phyloP scores from a whole-genome alignment of 1,140 invertebrate species.

The Chelonus insularis region DNA sequence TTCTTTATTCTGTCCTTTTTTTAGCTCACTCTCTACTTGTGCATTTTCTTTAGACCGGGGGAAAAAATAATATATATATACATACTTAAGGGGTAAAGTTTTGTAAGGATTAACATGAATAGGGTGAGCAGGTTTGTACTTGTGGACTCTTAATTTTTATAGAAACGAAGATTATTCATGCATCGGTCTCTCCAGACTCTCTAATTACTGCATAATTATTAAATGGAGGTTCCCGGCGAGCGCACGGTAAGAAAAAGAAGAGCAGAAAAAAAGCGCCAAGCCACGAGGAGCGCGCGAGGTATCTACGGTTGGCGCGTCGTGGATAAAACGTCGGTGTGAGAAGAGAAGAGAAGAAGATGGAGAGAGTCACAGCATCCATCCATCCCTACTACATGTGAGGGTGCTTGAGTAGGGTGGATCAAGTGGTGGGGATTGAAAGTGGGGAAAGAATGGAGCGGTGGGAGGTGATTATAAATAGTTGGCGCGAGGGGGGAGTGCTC shows the following conservation, averaged over 20 bases:
- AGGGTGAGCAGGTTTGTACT: constrained; percentile 2
- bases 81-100: not conserved
- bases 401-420: not conserved
- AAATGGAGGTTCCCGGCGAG: constrained; percentile 21
- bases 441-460: constrained; percentile 50
- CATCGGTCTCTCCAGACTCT: constrained; percentile 30
- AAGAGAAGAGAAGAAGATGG: constrained; percentile 12
- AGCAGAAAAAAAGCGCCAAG: constrained; percentile 15
- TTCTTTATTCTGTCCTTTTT: no score
- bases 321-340: constrained; percentile 9
- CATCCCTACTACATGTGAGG: constrained; percentile 29
- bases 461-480: constrained; percentile 55
- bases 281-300: constrained; percentile 13
- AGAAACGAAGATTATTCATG: constrained; percentile 28
- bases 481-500: constrained; percentile 57
- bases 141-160: constrained; percentile 7
- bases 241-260: constrained; percentile 5
- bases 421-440: constrained; percentile 41
- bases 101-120: not conserved
- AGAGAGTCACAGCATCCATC: constrained; percentile 40
- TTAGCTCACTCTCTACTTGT: no score
- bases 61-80: not conserved
- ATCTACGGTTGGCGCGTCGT: constrained; percentile 26
- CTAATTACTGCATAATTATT: constrained; percentile 31
- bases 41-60: no score